Percentiles rank a stretch among this genome's conserved stretches.
These are phyloP conservation scores for Nomada fabriciana DNA, from an alignment of 2,888 invertebrate species.

Conservation along the genomic window DNA sequence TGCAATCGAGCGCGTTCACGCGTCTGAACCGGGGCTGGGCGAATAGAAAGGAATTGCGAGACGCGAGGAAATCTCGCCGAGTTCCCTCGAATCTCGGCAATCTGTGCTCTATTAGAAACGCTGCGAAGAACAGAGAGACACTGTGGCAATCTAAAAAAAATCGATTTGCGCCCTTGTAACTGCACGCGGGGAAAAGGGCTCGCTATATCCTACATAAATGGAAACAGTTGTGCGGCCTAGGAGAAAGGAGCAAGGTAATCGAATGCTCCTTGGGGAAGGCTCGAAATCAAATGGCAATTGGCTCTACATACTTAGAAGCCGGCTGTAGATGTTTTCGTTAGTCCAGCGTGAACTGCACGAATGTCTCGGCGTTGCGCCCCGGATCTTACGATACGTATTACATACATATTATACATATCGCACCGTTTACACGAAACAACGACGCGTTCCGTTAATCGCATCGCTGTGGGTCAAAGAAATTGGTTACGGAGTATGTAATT, in stretches of 20 bases:
- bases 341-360: not conserved
- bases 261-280: not conserved
- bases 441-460: slow-evolving; percentile 34
- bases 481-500: not conserved
- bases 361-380: too few relatives aligned
- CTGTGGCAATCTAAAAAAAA: not conserved
- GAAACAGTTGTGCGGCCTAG: not conserved
- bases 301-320: too few relatives aligned
- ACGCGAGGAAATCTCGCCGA: not conserved
- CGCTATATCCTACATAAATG: not conserved
- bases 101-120: not conserved
- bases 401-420: too few relatives aligned
- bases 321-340: too few relatives aligned
- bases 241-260: not conserved
- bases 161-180: not conserved
- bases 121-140: too few relatives aligned
- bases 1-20: slow-evolving; percentile 37
- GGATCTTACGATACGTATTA: too few relatives aligned
- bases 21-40: not conserved
- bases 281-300: not conserved
- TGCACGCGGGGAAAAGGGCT: not conserved
- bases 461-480: slow-evolving; percentile 2
- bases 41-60: slow-evolving; percentile 39
- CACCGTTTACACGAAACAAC: not conserved
- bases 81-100: not conserved